These are phyloP conservation scores for Coleophora flavipennella DNA, from an alignment of 2,888 invertebrate species.

Conservation along the genomic window DNA sequence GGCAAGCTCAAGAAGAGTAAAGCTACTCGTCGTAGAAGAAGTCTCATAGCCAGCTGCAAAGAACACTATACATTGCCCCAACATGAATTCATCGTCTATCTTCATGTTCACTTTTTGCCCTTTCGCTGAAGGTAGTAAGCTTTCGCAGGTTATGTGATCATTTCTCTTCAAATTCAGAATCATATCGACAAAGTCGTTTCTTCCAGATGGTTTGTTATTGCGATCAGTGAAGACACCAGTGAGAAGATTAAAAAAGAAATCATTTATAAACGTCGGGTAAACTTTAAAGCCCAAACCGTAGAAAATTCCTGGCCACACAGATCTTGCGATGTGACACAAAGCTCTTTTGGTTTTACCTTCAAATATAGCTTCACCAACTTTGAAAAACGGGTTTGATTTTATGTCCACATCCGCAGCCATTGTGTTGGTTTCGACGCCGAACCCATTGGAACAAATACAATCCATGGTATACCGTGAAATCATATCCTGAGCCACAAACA, in stretches of 20 bases:
- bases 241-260: conserved; percentile 19
- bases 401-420: conserved; percentile 17
- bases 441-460: conserved; percentile 25
- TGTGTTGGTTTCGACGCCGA: conserved; percentile 28
- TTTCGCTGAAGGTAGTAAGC: conserved; percentile 15
- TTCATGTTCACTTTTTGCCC: conserved; percentile 18
- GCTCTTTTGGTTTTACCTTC: conserved; percentile 14
- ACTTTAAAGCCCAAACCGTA: conserved; percentile 22
- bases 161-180: conserved; percentile 16
- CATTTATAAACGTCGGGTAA: conserved; percentile 19
- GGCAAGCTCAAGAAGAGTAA: conserved; percentile 34
- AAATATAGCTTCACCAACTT: conserved; percentile 22
- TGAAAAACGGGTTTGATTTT: conserved; percentile 22
- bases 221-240: conserved; percentile 13
- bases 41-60: conserved; percentile 45
- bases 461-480: conserved; percentile 40
- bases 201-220: conserved; percentile 11
- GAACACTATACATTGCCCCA: conserved; percentile 68
- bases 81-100: conserved; percentile 51
- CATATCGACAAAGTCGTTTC: conserved; percentile 20
- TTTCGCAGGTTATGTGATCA: conserved; percentile 23
- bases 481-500: conserved; percentile 25
- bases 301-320: conserved; percentile 28
- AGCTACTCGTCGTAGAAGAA: conserved; percentile 29
- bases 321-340: conserved; percentile 15